Percentiles rank a stretch among this genome's conserved stretches.
phyloP scores from a whole-genome alignment of 2,113 vertebrate genomes.

The Dromas ardeola region DNA sequence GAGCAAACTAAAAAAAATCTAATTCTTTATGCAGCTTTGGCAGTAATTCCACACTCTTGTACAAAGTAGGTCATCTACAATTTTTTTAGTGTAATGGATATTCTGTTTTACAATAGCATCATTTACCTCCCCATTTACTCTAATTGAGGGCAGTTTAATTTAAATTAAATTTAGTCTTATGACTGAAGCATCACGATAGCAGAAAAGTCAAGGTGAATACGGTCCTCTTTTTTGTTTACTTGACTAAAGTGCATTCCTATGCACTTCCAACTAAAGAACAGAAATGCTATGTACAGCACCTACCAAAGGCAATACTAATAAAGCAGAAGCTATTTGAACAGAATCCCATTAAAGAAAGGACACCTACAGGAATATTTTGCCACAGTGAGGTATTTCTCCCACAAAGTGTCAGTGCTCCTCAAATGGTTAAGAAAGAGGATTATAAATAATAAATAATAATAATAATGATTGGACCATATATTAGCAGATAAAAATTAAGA shows the following conservation, averaged over 20 bases:
- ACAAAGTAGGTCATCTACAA: slow-evolving; percentile 7
- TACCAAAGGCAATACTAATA: background rate
- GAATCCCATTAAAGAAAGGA: background rate
- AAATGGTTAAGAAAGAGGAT: background rate
- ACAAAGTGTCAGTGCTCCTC: background rate
- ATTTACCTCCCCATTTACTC: slow-evolving; percentile 57
- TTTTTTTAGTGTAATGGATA: slow-evolving; percentile 42
- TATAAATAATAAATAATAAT: background rate
- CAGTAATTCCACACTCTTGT: background rate
- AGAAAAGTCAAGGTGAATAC: slow-evolving; percentile 35
- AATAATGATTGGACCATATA: background rate
- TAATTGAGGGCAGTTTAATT: slow-evolving; percentile 63
- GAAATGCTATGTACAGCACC: background rate
- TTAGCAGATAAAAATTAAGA: background rate
- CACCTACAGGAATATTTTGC: background rate
- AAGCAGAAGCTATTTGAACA: background rate
- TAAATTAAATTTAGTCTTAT: slow-evolving; percentile 50
- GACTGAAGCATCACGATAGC: background rate
- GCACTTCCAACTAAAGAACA: background rate
- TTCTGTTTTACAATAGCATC: slow-evolving; percentile 33
- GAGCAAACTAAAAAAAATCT: slow-evolving; percentile 2
- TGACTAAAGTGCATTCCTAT: background rate
- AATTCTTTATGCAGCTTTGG: slow-evolving; percentile 44
- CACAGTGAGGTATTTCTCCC: background rate
- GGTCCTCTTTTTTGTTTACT: background rate